Conservation (phyloP, 2,113 vertebrate genomes). For the Nestor notabilis region DNA sequence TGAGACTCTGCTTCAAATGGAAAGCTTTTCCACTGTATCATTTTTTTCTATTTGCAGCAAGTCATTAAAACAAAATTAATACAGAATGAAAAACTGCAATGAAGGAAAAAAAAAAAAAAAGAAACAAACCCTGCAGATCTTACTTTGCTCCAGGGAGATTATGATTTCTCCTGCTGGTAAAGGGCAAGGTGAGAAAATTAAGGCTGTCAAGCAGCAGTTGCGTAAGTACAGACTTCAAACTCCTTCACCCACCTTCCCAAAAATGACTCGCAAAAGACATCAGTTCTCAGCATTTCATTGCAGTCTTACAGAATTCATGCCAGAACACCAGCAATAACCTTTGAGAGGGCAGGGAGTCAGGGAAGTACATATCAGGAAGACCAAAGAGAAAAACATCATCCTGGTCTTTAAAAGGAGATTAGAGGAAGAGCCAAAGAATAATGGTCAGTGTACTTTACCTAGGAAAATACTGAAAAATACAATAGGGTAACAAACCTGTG, state of each 20-base stretch:
- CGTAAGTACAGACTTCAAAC: not conserved
- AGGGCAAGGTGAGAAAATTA: not conserved
- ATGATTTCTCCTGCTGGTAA: not conserved
- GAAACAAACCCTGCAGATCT: not conserved
- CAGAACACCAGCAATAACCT: not conserved
- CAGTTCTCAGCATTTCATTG: not conserved
- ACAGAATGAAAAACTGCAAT: not conserved
- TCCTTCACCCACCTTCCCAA: not conserved
- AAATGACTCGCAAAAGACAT: not conserved
- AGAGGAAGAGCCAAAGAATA: not conserved
- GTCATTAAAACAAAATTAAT: constrained; percentile 33
- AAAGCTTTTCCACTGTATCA: not conserved
- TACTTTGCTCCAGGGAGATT: not conserved
- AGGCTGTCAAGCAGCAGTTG: not conserved
- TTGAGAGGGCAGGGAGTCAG: not conserved
- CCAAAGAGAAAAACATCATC: not conserved
- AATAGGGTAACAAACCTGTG: not conserved
- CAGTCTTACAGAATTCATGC: not conserved
- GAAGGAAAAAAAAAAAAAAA: not conserved
- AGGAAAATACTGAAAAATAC: not conserved
- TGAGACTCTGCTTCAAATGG: not conserved
- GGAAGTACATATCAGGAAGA: not conserved
- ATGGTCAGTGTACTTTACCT: not conserved
- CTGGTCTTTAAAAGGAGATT: not conserved
- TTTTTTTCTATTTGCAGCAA: not conserved